These are phyloP conservation scores for Hypanus sabinus DNA, from an alignment of 2,113 vertebrate species.

Conservation along the genomic window DNA sequence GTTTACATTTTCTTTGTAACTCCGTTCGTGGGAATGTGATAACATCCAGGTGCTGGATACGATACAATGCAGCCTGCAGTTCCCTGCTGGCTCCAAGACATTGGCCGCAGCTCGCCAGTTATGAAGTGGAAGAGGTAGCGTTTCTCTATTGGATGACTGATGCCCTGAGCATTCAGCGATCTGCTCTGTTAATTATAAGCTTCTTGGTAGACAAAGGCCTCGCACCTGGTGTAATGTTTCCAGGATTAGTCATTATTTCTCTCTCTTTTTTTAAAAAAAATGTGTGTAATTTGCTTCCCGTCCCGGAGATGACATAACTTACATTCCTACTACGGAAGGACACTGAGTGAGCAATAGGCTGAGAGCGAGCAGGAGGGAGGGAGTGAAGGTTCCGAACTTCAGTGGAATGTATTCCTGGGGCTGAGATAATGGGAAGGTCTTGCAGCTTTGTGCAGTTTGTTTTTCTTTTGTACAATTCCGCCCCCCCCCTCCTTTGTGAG, in stretches of 20 bases:
- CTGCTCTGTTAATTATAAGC: background rate
- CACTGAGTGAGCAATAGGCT: background rate
- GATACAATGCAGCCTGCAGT: background rate
- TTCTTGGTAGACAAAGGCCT: background rate
- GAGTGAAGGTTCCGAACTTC: background rate
- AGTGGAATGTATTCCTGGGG: background rate
- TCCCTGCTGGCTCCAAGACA: background rate
- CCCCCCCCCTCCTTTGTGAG: background rate
- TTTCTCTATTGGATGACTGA: background rate
- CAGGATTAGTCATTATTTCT: slow-evolving; percentile 19
- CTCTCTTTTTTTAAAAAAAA: too few relatives aligned
- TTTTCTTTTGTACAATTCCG: too few relatives aligned
- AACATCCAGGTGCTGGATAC: background rate
- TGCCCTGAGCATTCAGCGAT: background rate
- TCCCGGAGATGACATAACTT: slow-evolving; percentile 25
- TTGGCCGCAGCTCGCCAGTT: background rate
- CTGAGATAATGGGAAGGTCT: background rate
- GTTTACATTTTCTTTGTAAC: background rate
- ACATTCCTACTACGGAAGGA: background rate
- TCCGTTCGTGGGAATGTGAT: background rate
- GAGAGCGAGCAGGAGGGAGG: background rate
- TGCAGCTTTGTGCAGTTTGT: background rate
- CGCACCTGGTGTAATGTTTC: slow-evolving; percentile 10
- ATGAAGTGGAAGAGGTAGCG: background rate
- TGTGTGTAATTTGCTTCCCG: background rate